Base-by-base conservation (phyloP, 2,113 vertebrate species). In the Nesogale talazaci region DNA sequence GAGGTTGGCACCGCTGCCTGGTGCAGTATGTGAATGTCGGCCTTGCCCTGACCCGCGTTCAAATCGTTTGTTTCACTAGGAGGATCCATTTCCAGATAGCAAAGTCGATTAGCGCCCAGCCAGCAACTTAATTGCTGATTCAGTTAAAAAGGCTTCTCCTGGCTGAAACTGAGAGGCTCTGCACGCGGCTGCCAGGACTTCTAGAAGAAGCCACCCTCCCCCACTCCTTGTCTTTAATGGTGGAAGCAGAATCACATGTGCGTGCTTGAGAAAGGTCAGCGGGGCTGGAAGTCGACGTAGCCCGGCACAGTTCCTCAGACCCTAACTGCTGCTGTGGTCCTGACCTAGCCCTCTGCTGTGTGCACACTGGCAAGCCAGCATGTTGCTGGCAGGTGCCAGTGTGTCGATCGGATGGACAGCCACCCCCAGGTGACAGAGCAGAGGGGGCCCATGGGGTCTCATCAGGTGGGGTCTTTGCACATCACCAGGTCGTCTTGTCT, bases 111-210 rank as follows among this genome's bases (percentile, higher is more conserved):
- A 96, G 83, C 57, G 87, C 78, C 36, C 84, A 94, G 91, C 74
- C 61, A 96, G 65, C 63, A 86, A 16, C 59, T 84, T 82, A 93
- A 91, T 72, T 94, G 91, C 95, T 96, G 95, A 96, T 92, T 96
- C 81, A 22, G 95, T 95, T 90, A 89, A 92, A 94, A 83, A 87
- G 69, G 69, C 63, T 77, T 72, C 42, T 42, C 38, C 89, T 31
- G 77, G 31, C 65, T 72, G 79, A 94, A 88, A 75, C 17, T 25
- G 31, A 84, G 56, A 29, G 63, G 70, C 27, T 82, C 59, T 0
- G n/a, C n/a, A n/a, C n/a, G 61, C 88, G 72, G 72, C 69, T 67
- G 59, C 89, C 34, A 52, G 74, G 46, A 70, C 40, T 83, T 83
- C 63, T 92, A 38, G 87, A 90, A 92, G 72, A 84, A 83, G 52